Evolutionary conservation across 1,140 invertebrate genomes (phyloP), one percentile per base, ranked within the genome.

Genomic region (Polypedilum pembai): DNA sequence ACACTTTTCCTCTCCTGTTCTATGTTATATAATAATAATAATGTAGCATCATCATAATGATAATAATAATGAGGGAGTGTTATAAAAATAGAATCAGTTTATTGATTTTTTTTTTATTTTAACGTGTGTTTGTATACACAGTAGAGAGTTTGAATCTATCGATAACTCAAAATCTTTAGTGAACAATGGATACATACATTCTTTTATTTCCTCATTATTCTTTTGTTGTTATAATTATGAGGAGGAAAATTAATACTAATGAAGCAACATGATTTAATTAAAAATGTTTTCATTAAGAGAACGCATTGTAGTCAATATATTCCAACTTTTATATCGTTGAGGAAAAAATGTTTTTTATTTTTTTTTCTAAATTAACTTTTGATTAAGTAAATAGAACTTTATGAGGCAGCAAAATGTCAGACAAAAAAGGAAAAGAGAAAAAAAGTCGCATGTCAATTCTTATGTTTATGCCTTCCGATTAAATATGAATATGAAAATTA

Each of bases 201-300:
- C 24, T 33, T 33, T 33, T 5, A 33, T 33, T 56, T 56, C 45
- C 10, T 15, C 45, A n/a, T 56, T n/a, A 56, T 56, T 3, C 45
- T n/a, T 56, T 33, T 4, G 0, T 56, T 1, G 45, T 33, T 33
- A 33, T 33, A 56, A 56, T 56, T 56, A 56, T 33, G n/a, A 56
- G 12, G 45, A 56, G 12, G n/a, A 56, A 56, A 56, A 56, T 56
- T 56, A 56, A 56, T 56, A 3, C 12, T 56, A 56, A 56, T 56
- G 45, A 56, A 56, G n/a, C 45, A n/a, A n/a, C n/a, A n/a, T 56
- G 45, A 56, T 56, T 56, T n/a, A 56, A 56, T 56, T 56, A 56
- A 56, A 56, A 56, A 33, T 33, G 45, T 12, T n/a, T 12, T 56
- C 45, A n/a, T 8, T 12, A 12, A 56, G 45, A 15, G 45, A 33